Base-by-base conservation (phyloP, 2,113 vertebrate species). In the Catagonus wagneri region DNA sequence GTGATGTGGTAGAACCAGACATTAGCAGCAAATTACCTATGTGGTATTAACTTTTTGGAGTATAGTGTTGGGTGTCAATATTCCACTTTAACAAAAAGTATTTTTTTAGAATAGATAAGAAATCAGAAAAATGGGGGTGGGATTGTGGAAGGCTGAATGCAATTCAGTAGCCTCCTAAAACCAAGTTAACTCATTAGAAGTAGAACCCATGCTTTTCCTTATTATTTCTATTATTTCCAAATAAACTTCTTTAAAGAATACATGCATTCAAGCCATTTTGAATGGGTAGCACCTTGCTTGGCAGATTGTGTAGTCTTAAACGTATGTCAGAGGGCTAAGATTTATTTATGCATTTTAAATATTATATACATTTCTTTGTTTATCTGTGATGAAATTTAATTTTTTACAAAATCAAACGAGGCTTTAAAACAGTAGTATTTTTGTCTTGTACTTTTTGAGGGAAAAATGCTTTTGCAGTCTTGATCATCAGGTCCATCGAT, bases 141-240 rank as follows among this genome's bases (percentile, higher is more conserved):
- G 89, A 93, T 75, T 80, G 25, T 50, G 25, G 54, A 27, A 83
- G 29, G 1, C 29, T 6, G 12, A 54, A 78, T 36, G 29, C 44
- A 95, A 88, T 93, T 78, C 15, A 69, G 39, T 44, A 83, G 88
- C 69, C 56, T 91, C 11, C 23, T 39, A 39, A 58, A 85, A 85
- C 6, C 22, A 81, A 36, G 50, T 61, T 63, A 76, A 63, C 14
- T 32, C 27, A 75, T 90, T 68, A 83, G 3, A 58, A 65, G 13
- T 29, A 83, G 29, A 93, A 27, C 10, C 7, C 52, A 44, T 29
- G 10, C 66, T 81, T 69, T 81, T 36, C 3, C 44, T 66, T 23
- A 22, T 27, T 44, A 25, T 61, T 72, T 72, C 15, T 76, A 13
- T 61, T 60, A 54, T 39, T 93, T 72, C 13, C 32, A 83, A 91